Evolutionary conservation across 1,140 invertebrate genomes (phyloP), one percentile per base, ranked within the genome.

Genomic region (Drosophila lacertosa): DNA sequence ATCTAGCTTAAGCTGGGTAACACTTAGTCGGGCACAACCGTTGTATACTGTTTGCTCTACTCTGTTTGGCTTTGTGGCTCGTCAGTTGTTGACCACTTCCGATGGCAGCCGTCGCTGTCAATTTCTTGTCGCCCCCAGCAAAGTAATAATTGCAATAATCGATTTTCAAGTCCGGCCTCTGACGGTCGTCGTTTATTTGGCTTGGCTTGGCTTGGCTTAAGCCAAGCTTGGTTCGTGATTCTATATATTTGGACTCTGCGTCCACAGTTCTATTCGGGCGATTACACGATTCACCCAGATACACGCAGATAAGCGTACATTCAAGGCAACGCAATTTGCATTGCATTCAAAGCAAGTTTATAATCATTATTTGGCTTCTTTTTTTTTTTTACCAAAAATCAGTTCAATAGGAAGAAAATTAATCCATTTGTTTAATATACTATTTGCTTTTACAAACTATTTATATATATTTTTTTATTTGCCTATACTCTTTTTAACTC

Each of bases 91-190:
- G 42, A 9, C 24, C 45, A 67, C 47, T 62, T 62, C 57, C 57
- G 65, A 62, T 53, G 57, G 26, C 44, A 35, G 16, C 26, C 26
- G 44, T 59, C n/a, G 22, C 13, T 37, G 42, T 58, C 54, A 29
- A 13, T 68, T 51, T 35, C 24, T 59, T 26, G 13, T 64, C 39
- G 66, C 18, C 53, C 57, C 68, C 40, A 42, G 70, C 71, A 37
- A 74, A 53, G 77, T 80, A 80, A 80, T 81, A 79, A 75, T 55
- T 42, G 45, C 70, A 79, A 79, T 58, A 63, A 80, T 80, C 69
- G 68, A 81, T 81, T 64, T 54, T 70, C 37, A 60, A 33, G 48
- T 62, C 47, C 20, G 33, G 15, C 29, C 57, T 58, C 24, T 72
- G 68, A 53, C 55, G 54, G 39, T 59, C 44, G 44, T 62, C 37